phyloP scores from a whole-genome alignment of 2,113 vertebrate species.

The Rhodinocichla rosea region DNA sequence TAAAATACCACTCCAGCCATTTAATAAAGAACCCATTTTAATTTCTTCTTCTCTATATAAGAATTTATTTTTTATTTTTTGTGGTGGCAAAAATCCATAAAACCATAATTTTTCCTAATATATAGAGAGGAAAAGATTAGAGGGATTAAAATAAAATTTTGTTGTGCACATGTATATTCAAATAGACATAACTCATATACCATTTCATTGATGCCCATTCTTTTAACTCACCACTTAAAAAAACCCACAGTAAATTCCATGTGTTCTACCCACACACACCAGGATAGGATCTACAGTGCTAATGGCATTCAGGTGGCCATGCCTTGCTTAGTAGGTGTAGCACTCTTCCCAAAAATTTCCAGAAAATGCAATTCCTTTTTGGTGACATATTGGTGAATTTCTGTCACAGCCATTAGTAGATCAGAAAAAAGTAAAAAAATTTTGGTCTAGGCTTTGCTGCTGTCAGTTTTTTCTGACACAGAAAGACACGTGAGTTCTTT shows the following conservation, averaged over 20 bases:
- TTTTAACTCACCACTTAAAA: background rate
- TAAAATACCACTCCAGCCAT: background rate
- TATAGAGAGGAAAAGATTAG: background rate
- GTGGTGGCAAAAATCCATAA: background rate
- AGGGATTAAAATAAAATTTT: background rate
- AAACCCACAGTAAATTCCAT: fast-evolving
- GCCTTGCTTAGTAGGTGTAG: background rate
- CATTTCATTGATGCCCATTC: background rate
- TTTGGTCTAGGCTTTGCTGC: background rate
- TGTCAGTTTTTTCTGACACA: background rate
- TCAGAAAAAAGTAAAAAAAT: background rate
- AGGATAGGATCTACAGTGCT: background rate
- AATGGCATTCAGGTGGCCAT: background rate
- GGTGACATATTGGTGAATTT: background rate
- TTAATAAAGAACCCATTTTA: background rate
- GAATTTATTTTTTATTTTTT: background rate
- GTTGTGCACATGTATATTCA: background rate
- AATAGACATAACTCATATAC: background rate
- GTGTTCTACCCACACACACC: background rate
- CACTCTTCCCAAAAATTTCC: background rate
- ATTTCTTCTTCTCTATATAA: background rate
- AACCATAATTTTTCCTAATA: background rate
- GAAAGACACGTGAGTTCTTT: background rate
- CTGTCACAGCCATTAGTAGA: background rate
- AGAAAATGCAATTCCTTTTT: background rate